phyloP scores from a whole-genome alignment of 1,140 invertebrate species.

The Heterodera schachtii region DNA sequence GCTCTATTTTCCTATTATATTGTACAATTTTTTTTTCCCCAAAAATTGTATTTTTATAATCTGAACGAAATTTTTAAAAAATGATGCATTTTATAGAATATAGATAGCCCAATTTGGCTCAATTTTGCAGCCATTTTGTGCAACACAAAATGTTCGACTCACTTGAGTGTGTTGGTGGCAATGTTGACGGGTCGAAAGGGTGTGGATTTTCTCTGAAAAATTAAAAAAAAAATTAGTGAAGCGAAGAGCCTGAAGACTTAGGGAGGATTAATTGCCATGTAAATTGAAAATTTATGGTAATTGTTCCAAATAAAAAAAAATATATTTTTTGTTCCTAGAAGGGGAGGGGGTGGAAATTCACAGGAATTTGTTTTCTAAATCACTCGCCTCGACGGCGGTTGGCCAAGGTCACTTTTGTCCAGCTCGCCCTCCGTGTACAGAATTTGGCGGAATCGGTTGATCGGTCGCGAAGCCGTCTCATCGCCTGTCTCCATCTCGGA shows the following conservation, averaged over 20 bases:
- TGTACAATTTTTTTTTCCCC: too few species aligned
- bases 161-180: conserved; percentile 60
- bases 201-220: conserved; percentile 59
- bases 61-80: too few species aligned
- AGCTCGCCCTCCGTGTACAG: conserved; percentile 61
- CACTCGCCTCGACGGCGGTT: conserved; percentile 55
- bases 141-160: not conserved
- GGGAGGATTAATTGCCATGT: too few species aligned
- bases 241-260: too few species aligned
- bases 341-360: not conserved
- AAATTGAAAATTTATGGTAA: too few species aligned
- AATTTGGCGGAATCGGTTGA: conserved; percentile 50
- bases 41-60: too few species aligned
- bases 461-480: conserved; percentile 26
- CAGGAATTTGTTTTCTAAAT: conserved; percentile 13
- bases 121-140: not conserved
- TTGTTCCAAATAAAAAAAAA: too few species aligned
- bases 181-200: conserved; percentile 56
- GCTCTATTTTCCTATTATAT: too few species aligned
- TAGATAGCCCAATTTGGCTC: not conserved
- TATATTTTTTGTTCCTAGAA: not conserved
- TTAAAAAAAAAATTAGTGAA: not conserved
- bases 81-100: not conserved
- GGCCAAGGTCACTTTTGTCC: conserved; percentile 52
- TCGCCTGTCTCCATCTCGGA: conserved; percentile 46